Base-by-base conservation (phyloP, 1,140 invertebrate genomes). In the Leucophenga varia region DNA sequence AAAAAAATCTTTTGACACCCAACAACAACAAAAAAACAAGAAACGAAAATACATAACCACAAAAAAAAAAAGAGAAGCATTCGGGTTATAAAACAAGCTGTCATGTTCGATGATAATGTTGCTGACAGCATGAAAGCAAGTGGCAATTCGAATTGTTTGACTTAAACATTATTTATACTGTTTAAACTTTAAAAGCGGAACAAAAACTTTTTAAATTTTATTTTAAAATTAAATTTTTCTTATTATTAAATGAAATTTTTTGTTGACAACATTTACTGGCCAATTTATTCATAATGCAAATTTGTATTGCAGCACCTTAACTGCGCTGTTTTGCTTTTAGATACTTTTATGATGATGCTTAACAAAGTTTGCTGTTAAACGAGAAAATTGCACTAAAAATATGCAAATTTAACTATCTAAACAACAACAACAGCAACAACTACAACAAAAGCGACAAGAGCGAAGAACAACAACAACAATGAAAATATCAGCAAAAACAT, bases 311-410 rank as follows among this genome's bases (percentile, higher is more conserved):
- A 7, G 6, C 12, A 7, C 12, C 12, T 7, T 28, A 12, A 7
- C 6, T 12, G 12, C 6, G 6, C 25, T 6, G 6, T 12, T 7
- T 12, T 43, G 31, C 43, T 53, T 16, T 31, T 13, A 17, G 13
- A 13, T 28, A 40, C 21, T 54, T 43, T 46, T 37, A 46, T 21
- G 32, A 46, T 57, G 42, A 48, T 49, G 56, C 57, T 65, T 63
- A 65, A 67, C 59, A 67, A 57, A 67, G 67, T 65, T 67, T 67
- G 61, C 63, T 67, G 57, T 53, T 57, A 65, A 21, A 52, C 42
- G 52, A 45, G 53, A 67, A 64, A 64, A 67, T 67, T 65, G 52
- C 53, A 56, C 55, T 43, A 59, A 49, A 61, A 67, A 61, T 65
- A 65, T 65, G 61, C 63, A 65, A 65, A 65, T 61, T 43, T n/a